A percentile compares a stretch with the other conserved stretches of the same genome.
These are phyloP conservation scores for Syngnathus typhle DNA, from an alignment of 2,113 vertebrate species.

Conservation along the genomic window DNA sequence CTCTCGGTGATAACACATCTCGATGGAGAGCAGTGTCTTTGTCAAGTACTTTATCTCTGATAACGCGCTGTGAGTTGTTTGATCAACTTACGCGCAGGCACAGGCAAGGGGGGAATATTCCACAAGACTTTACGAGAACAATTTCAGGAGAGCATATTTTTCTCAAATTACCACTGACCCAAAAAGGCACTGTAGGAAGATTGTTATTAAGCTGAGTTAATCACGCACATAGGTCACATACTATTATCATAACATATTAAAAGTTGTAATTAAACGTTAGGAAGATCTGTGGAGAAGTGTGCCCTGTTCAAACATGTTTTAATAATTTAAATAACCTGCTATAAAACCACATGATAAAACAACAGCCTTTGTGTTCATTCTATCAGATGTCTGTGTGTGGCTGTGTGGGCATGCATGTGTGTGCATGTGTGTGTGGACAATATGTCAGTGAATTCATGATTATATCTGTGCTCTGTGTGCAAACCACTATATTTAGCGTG, in stretches of 20 bases:
- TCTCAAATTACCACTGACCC: slow-evolving; percentile 42
- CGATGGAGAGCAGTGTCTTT: slow-evolving; percentile 18
- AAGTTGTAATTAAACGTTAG: slow-evolving; percentile 51
- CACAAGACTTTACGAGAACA: slow-evolving; percentile 19
- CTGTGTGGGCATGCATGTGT: not conserved
- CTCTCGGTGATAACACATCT: slow-evolving; percentile 21
- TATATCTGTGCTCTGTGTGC: slow-evolving; percentile 2
- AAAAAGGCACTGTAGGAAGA: slow-evolving; percentile 57
- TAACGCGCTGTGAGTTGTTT: slow-evolving; percentile 45
- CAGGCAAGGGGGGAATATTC: slow-evolving; percentile 28
- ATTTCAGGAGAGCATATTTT: slow-evolving; percentile 9
- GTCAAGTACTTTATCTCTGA: slow-evolving; percentile 48
- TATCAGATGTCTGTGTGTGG: not conserved
- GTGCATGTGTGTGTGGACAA: not conserved
- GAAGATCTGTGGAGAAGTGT: slow-evolving; percentile 25
- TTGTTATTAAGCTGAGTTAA: slow-evolving; percentile 39
- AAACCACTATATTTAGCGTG: slow-evolving; percentile 17
- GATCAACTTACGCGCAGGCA: slow-evolving; percentile 37
- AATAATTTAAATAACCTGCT: slow-evolving; percentile 11
- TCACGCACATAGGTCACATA: slow-evolving; percentile 39
- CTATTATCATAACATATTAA: slow-evolving; percentile 50
- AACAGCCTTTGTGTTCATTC: not conserved
- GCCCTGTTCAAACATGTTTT: slow-evolving; percentile 1
- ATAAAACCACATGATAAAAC: not conserved
- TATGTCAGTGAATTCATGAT: not conserved